phyloP scores from a whole-genome alignment of 2,888 invertebrate species.

The Enoplolaimus lenunculus region DNA sequence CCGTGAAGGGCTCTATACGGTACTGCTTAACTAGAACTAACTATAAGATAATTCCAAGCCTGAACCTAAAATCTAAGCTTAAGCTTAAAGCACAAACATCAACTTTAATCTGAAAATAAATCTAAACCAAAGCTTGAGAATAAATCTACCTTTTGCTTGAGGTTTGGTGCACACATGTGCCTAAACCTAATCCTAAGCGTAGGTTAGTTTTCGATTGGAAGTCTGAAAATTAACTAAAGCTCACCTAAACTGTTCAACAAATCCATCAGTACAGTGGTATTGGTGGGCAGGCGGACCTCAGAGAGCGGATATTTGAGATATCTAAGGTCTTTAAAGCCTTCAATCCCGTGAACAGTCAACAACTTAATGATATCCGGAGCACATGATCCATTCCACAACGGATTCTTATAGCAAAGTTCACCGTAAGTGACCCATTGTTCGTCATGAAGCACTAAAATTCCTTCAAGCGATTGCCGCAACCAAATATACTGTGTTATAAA shows the following conservation, averaged over 20 bases:
- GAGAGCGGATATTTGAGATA: background rate
- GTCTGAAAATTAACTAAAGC: too few species aligned
- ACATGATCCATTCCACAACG: background rate
- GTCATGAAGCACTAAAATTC: slow-evolving; percentile 2
- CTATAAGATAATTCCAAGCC: too few species aligned
- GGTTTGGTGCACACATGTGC: too few species aligned
- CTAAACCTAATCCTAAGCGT: too few species aligned
- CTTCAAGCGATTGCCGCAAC: slow-evolving; percentile 16
- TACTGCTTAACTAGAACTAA: too few species aligned
- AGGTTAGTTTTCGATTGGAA: too few species aligned
- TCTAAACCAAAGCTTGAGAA: too few species aligned
- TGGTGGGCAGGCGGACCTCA: background rate
- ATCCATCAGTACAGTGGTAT: background rate
- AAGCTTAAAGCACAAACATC: too few species aligned
- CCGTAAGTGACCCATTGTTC: slow-evolving; percentile 6
- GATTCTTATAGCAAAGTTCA: slow-evolving; percentile 5
- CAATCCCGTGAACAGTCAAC: slow-evolving; percentile 14
- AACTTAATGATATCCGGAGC: slow-evolving; percentile 18
- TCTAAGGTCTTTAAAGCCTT: slow-evolving; percentile 15
- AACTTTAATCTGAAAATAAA: too few species aligned
- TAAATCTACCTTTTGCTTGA: too few species aligned
- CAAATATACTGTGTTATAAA: slow-evolving; percentile 20
- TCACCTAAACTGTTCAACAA: slow-evolving; percentile 10
- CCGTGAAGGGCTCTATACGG: too few species aligned
- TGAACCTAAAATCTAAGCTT: too few species aligned